These are phyloP conservation scores for Solen grandis DNA, from an alignment of 1,140 invertebrate species.

Conservation along the genomic window DNA sequence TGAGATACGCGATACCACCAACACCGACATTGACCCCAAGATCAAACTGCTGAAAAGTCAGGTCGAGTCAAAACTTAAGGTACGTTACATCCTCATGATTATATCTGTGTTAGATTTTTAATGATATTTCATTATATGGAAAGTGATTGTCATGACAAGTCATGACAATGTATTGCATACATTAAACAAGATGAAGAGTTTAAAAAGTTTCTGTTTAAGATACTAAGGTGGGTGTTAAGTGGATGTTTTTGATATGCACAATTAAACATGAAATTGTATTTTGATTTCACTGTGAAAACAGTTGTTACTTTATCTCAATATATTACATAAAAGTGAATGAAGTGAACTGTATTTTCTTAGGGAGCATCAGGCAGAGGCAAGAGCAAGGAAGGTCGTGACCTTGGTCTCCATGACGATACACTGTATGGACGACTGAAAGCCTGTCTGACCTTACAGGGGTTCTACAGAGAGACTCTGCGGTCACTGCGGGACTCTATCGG, in stretches of 20 bases:
- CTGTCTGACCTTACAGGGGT: conserved; percentile 76
- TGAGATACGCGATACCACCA: conserved; percentile 59
- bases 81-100: no score
- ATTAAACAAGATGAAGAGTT: no score
- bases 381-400: conserved; percentile 68
- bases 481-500: conserved; percentile 78
- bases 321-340: no score
- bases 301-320: background rate
- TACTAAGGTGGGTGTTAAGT: no score
- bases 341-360: no score
- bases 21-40: conserved; percentile 64
- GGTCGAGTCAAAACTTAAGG: conserved; percentile 75
- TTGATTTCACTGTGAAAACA: no score
- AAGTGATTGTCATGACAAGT: background rate
- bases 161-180: background rate
- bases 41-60: conserved; percentile 70
- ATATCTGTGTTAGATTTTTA: background rate
- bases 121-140: background rate
- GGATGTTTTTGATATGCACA: no score
- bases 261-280: no score
- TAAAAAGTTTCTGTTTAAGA: no score
- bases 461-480: conserved; percentile 75
- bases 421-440: conserved; percentile 75
- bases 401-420: conserved; percentile 69
- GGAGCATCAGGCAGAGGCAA: conserved; percentile 60